phyloP scores from a whole-genome alignment of 2,888 invertebrate species.

The Lordiphosa fenestrarum region DNA sequence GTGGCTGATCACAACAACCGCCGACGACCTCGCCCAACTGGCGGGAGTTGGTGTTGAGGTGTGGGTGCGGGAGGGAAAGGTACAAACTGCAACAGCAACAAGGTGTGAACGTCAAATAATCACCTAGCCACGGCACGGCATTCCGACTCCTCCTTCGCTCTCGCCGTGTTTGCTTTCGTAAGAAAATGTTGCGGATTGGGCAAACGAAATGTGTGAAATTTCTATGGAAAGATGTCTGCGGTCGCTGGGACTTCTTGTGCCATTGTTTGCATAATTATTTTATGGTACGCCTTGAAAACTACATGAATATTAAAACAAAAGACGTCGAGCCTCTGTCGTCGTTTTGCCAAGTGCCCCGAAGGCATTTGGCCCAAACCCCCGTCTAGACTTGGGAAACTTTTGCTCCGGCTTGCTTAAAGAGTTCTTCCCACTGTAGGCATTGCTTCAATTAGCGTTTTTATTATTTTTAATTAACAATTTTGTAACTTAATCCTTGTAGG shows the following conservation, averaged over 20 bases:
- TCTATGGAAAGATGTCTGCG: slow-evolving; percentile 47
- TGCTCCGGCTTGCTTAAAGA: slow-evolving; percentile 18
- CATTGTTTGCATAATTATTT: slow-evolving; percentile 71
- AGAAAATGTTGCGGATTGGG: slow-evolving; percentile 53
- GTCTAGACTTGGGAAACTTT: slow-evolving; percentile 60
- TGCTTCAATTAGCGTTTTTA: slow-evolving; percentile 72
- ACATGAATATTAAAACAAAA: slow-evolving; percentile 65
- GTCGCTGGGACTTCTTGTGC: slow-evolving; percentile 27
- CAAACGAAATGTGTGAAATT: slow-evolving; percentile 62
- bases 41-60: slow-evolving; percentile 13
- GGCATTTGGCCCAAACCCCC: slow-evolving; percentile 23
- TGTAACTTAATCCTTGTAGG: slow-evolving; percentile 61
- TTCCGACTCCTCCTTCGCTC: slow-evolving; percentile 37
- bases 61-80: not conserved
- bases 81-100: slow-evolving; percentile 41
- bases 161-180: slow-evolving; percentile 54
- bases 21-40: slow-evolving; percentile 53
- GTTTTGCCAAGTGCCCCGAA: slow-evolving; percentile 41
- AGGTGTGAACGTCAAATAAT: slow-evolving; percentile 74
- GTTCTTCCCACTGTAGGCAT: slow-evolving; percentile 49
- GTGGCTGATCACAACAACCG: slow-evolving; percentile 70
- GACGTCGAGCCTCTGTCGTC: slow-evolving; percentile 40
- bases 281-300: slow-evolving; percentile 51
- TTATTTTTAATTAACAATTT: slow-evolving; percentile 74
- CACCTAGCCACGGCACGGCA: slow-evolving; percentile 60